These are phyloP conservation scores for Pseudonaja textilis DNA, from an alignment of 2,113 vertebrate genomes.

Conservation along the genomic window DNA sequence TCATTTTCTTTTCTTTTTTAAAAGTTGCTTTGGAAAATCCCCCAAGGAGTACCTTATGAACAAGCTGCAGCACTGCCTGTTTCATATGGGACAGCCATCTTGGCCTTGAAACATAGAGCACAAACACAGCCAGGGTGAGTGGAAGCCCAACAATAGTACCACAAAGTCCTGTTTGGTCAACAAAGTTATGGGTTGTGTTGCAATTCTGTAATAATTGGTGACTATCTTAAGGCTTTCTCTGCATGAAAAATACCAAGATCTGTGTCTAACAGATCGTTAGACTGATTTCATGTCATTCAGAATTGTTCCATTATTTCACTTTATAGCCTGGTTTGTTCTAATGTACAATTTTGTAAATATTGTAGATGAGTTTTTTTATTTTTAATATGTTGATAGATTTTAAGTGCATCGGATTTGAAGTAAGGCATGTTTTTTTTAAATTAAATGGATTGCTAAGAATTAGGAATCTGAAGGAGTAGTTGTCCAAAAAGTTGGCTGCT, in stretches of 20 bases:
- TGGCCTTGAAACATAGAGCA: slow-evolving; percentile 22
- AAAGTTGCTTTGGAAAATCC: slow-evolving; percentile 44
- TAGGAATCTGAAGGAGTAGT: not conserved
- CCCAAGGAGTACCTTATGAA: slow-evolving; percentile 18
- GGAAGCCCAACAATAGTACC: not conserved
- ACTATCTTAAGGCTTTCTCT: not conserved
- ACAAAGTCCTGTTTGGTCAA: not conserved
- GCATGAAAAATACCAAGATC: not conserved
- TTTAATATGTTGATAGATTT: not conserved
- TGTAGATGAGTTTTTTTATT: not conserved
- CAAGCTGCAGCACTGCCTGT: slow-evolving; percentile 25
- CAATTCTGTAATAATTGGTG: accelerated
- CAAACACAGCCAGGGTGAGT: slow-evolving; percentile 22
- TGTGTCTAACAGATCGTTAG: not conserved
- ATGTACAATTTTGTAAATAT: not conserved
- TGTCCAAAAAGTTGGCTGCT: not conserved
- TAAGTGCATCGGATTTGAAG: not conserved
- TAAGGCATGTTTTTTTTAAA: not conserved
- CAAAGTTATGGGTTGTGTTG: accelerated
- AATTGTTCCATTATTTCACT: not conserved
- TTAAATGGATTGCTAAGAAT: not conserved
- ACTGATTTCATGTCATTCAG: not conserved
- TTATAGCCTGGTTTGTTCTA: accelerated
- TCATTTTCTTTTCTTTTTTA: not conserved
- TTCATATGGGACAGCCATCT: slow-evolving; percentile 28